phyloP scores from a whole-genome alignment of 2,888 invertebrate genomes.

The Furcula furcula region DNA sequence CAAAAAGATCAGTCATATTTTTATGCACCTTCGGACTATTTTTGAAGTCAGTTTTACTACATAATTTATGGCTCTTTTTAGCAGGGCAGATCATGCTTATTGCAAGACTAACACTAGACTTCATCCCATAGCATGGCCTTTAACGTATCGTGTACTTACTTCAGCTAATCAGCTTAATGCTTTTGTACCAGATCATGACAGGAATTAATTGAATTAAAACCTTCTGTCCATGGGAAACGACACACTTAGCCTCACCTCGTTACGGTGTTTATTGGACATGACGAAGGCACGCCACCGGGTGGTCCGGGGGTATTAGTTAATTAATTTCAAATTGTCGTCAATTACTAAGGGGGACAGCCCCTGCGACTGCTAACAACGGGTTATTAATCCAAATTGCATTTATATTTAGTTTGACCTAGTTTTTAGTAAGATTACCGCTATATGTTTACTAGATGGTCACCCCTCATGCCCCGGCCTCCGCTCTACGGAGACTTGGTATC shows the following conservation, averaged over 20 bases:
- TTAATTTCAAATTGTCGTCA: slow-evolving; percentile 22
- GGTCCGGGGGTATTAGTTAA: slow-evolving; percentile 12
- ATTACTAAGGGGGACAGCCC: slow-evolving; percentile 14
- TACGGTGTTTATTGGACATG: not conserved
- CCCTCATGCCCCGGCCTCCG: no score
- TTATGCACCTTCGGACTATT: no score
- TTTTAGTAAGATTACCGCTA: slow-evolving; percentile 12
- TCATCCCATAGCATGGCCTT: no score
- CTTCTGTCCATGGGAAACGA: not conserved
- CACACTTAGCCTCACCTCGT: not conserved
- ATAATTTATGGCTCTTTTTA: no score
- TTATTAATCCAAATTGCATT: slow-evolving; percentile 26
- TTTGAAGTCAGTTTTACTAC: no score
- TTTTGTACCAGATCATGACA: not conserved
- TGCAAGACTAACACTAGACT: no score
- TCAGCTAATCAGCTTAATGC: no score
- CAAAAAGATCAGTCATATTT: no score
- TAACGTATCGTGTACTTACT: no score
- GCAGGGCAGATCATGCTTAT: no score
- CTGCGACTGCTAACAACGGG: slow-evolving; percentile 15
- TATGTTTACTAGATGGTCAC: no score
- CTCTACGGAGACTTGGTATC: no score
- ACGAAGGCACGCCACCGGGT: not conserved
- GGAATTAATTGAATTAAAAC: not conserved
- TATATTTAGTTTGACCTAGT: slow-evolving; percentile 18